Conservation (phyloP, 2,888 invertebrate species). For the Drosophila affinis region DNA sequence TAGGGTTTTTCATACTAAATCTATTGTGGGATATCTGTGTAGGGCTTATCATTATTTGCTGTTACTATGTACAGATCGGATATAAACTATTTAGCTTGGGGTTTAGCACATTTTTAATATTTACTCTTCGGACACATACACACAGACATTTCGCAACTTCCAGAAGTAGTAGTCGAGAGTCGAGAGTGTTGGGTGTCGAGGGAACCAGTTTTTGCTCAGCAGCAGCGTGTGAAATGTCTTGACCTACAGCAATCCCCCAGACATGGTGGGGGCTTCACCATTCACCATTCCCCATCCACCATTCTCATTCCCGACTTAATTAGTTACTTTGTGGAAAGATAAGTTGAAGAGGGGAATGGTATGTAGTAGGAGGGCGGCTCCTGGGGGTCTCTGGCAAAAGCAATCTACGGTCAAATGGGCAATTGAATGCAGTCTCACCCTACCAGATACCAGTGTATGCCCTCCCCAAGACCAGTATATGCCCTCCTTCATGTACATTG, state of each 20-base stretch:
- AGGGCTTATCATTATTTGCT: too few relatives aligned
- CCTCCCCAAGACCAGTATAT: neutral
- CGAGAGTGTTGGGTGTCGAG: neutral
- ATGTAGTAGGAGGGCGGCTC: neutral
- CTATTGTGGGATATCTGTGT: too few relatives aligned
- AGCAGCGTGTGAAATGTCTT: slow-evolving; percentile 65
- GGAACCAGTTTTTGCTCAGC: slow-evolving; percentile 19
- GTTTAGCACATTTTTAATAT: slow-evolving; percentile 15
- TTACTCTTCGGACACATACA: neutral
- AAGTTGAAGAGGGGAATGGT: slow-evolving; percentile 29
- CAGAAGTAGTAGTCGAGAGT: slow-evolving; percentile 15
- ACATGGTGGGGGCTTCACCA: slow-evolving; percentile 37
- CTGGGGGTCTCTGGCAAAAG: slow-evolving; percentile 4
- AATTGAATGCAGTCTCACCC: slow-evolving; percentile 58
- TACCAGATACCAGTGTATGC: slow-evolving; percentile 14
- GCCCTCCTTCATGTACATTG: too few relatives aligned
- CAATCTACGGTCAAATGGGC: slow-evolving; percentile 50
- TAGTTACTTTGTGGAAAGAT: slow-evolving; percentile 46
- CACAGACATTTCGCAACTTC: slow-evolving; percentile 20
- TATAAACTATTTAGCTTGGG: neutral
- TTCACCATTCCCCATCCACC: slow-evolving; percentile 15
- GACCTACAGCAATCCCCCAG: slow-evolving; percentile 63
- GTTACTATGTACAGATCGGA: too few relatives aligned
- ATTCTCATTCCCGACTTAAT: slow-evolving; percentile 37
- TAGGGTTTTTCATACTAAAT: too few relatives aligned